Conservation (phyloP, 2,797 vertebrate genomes). For the Sebastes steindachneri region DNA sequence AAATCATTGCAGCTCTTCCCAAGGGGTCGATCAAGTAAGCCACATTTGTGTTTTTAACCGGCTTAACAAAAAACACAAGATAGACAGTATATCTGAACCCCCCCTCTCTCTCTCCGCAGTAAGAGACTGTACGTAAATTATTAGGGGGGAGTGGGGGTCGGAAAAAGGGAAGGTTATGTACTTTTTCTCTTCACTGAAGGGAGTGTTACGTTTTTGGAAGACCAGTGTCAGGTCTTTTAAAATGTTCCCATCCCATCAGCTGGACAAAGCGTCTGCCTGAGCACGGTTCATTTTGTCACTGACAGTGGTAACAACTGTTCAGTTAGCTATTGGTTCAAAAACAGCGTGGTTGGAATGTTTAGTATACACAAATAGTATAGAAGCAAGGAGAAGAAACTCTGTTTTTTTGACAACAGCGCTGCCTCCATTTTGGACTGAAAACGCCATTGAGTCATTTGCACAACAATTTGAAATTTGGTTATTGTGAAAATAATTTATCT, state of each 20-base stretch:
- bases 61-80: constrained; percentile 43
- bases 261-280: too few species aligned
- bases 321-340: neutral
- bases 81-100: neutral
- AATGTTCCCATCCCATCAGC: neutral
- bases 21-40: constrained; percentile 81
- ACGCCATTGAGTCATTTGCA: too few species aligned
- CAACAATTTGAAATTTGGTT: neutral
- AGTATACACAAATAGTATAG: too few species aligned
- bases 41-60: constrained; percentile 84
- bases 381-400: too few species aligned
- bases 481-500: neutral
- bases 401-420: too few species aligned
- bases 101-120: neutral
- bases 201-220: neutral
- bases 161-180: neutral
- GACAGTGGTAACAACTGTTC: neutral
- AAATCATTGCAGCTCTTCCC: constrained; percentile 85
- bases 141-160: accelerated
- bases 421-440: too few species aligned
- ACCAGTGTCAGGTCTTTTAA: neutral
- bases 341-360: neutral
- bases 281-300: neutral
- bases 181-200: neutral
- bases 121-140: neutral